These are phyloP conservation scores for Buathra laborator DNA, from an alignment of 2,888 invertebrate genomes.

Conservation along the genomic window DNA sequence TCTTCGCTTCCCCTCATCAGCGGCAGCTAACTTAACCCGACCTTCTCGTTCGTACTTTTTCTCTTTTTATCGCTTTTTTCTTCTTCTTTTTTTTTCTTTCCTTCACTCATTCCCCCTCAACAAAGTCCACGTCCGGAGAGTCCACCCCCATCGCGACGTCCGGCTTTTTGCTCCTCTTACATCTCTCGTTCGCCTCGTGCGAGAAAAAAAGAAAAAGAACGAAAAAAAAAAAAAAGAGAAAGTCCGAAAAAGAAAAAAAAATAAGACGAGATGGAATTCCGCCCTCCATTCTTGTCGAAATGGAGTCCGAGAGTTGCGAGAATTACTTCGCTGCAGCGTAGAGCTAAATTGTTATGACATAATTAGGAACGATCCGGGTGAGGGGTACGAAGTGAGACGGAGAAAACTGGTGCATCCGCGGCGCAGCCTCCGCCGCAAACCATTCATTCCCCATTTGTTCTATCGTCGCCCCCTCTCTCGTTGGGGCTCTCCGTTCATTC, in stretches of 20 bases:
- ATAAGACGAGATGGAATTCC: conserved; percentile 44
- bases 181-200: not conserved
- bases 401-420: conserved; percentile 69
- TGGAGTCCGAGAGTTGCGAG: conserved; percentile 61
- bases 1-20: conserved; percentile 27
- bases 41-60: conserved; percentile 21
- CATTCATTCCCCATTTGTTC: conserved; percentile 79
- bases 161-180: conserved; percentile 8
- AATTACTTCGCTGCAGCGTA: conserved; percentile 62
- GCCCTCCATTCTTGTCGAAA: conserved; percentile 57
- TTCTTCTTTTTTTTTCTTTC: conserved; percentile 1
- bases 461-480: conserved; percentile 67
- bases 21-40: conserved; percentile 22
- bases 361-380: conserved; percentile 80
- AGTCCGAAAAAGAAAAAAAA: conserved; percentile 23
- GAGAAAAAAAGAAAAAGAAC: conserved; percentile 15
- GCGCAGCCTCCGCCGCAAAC: conserved; percentile 75
- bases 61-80: conserved; percentile 3
- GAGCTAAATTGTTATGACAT: conserved; percentile 83
- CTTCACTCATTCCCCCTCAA: not conserved
- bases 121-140: conserved; percentile 13
- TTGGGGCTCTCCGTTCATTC: conserved; percentile 77
- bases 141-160: conserved; percentile 49
- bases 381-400: conserved; percentile 41
- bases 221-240: conserved; percentile 25